phyloP scores from a whole-genome alignment of 2,797 vertebrate genomes.

The Sardinella longiceps region DNA sequence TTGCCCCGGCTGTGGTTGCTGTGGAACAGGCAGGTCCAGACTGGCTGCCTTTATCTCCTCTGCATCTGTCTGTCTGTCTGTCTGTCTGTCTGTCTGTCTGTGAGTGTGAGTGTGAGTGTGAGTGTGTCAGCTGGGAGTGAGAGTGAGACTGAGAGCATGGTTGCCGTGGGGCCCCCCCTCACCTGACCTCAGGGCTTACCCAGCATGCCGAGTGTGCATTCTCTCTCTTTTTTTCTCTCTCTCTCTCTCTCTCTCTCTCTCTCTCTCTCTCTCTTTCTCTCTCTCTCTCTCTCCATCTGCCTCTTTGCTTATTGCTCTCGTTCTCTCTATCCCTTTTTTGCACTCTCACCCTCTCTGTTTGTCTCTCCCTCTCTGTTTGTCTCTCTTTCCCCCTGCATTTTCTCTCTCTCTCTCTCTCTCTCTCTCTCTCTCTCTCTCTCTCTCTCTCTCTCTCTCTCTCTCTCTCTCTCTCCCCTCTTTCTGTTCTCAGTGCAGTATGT shows the following conservation, averaged over 20 bases:
- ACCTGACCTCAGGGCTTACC: background rate
- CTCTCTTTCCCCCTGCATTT: background rate
- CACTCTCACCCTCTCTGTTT: background rate
- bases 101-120: background rate
- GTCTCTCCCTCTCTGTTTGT: background rate
- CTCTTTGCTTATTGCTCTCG: background rate
- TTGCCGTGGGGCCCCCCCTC: background rate
- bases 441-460: background rate
- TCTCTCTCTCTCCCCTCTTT: background rate
- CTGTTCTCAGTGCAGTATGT: background rate
- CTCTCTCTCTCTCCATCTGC: background rate
- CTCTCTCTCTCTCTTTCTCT: background rate
- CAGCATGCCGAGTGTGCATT: background rate
- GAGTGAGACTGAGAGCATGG: background rate
- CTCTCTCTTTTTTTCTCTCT: background rate
- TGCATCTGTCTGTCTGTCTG: background rate
- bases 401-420: slow-evolving; percentile 5
- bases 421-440: background rate
- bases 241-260: background rate
- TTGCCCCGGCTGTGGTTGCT: background rate
- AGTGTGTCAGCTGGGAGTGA: background rate
- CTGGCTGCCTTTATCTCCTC: background rate
- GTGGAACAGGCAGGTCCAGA: slow-evolving; percentile 2
- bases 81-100: background rate
- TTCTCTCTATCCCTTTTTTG: background rate